Conservation (phyloP, 37 sponge, comb jelly and placozoan species). For the Halisarca cf. caerulea region DNA sequence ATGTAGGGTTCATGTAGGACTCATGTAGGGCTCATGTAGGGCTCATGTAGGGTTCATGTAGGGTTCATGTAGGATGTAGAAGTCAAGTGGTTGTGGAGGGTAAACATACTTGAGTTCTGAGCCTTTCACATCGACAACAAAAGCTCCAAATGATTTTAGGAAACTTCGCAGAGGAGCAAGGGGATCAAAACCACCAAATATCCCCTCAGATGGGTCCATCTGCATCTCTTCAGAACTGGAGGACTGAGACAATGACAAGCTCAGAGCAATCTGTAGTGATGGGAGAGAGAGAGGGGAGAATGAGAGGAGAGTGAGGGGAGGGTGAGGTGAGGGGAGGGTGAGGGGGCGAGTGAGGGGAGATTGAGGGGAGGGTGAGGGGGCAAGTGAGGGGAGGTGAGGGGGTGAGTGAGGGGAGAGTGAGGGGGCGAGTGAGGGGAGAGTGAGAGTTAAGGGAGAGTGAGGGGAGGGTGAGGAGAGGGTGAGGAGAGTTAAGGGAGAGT, state of each 20-base stretch:
- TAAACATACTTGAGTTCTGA: slow-evolving; percentile 68
- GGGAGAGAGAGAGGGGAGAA: neutral
- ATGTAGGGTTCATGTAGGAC: too few species aligned
- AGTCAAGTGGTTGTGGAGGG: too few species aligned
- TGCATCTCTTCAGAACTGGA: slow-evolving; percentile 57
- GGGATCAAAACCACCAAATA: neutral
- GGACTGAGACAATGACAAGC: slow-evolving; percentile 57
- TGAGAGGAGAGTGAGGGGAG: neutral
- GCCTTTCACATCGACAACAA: slow-evolving; percentile 71
- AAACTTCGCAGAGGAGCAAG: slow-evolving; percentile 51
- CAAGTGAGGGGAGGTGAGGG: too few species aligned
- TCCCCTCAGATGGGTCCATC: slow-evolving; percentile 38
- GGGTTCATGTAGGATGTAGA: too few species aligned
- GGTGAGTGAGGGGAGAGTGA: neutral
- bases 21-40: too few species aligned
- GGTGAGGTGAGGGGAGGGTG: neutral
- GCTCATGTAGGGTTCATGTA: too few species aligned
- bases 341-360: neutral
- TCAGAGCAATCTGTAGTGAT: slow-evolving; percentile 53
- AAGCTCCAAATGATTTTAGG: slow-evolving; percentile 74
- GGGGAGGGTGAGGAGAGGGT: neutral
- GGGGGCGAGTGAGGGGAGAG: neutral
- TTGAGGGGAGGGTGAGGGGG: neutral
- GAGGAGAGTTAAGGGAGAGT: neutral
- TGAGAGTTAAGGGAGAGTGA: neutral